Base-by-base conservation (phyloP, 2,888 invertebrate species). In the Masnerella sp. region DNA sequence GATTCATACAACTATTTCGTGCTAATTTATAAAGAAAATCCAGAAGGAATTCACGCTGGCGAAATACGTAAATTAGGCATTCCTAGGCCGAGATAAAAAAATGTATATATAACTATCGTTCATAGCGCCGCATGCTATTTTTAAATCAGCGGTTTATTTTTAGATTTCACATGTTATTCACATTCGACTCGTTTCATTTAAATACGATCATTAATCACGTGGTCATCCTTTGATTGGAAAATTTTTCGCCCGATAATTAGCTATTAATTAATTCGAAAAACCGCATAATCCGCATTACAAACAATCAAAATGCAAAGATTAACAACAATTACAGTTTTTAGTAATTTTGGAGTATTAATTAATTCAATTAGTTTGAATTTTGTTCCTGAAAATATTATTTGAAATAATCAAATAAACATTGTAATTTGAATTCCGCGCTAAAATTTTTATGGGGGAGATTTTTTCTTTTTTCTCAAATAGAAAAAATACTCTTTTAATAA, bases 1-100 rank as follows among this genome's bases (percentile, higher is more conserved):
- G 71, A 71, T 20, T 71, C 71, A 71, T 15, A 5, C 30, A 71
- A 71, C 58, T 65, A 65, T 71, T 65, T 59, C 18, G 25, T 32
- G 34, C 59, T 65, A 56, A 64, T 58, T 59, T 38, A 14, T 52
- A 59, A 65, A 52, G 45, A 40, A 59, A 71, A 62, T 30, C 22
- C 15, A 15, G 11, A 17, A 34, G 58, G 64, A 71, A 71, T 56
- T 47, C 17, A 38, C 4, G n/a, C 18, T 8, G 15, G 9, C 18
- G 12, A 64, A 47, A 49, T 36, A 20, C 71, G 47, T 54, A 64
- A 59, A 38, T 71, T 71, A 45, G 47, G 52, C 58, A 65, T 65
- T 64, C 59, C 59, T 65, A 59, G 59, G 51, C 18, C 20, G 62
- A 47, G 56, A 70, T 62, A 64, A 47, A 70, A 58, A 40, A 49